phyloP scores from a whole-genome alignment of 2,888 invertebrate genomes.

The Xestia rhomboidea region DNA sequence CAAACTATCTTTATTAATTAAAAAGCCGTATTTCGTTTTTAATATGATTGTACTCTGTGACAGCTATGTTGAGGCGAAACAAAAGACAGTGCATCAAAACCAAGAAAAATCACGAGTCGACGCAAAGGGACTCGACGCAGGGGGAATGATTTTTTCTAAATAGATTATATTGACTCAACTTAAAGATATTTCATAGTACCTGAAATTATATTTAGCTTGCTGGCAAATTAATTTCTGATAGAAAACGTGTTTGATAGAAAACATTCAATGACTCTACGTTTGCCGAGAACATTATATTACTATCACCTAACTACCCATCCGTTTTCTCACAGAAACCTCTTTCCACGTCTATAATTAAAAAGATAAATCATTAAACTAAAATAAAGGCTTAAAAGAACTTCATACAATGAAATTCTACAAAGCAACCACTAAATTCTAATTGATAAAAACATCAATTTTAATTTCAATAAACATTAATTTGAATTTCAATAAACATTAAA shows the following conservation, averaged over 20 bases:
- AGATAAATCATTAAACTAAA: conserved; percentile 1
- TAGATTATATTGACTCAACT: not conserved
- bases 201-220: not conserved
- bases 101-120: no score
- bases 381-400: conserved; percentile 17
- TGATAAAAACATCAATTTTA: conserved; percentile 39
- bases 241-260: not conserved
- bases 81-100: no score
- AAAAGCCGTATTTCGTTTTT: no score
- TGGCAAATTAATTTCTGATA: not conserved
- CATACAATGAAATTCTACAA: conserved; percentile 22
- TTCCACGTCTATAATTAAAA: not conserved
- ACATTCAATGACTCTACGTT: not conserved
- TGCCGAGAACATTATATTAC: not conserved
- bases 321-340: conserved; percentile 21
- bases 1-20: no score
- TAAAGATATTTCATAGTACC: not conserved
- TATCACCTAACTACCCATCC: no score
- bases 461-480: conserved; percentile 40
- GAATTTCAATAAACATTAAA: conserved; percentile 50
- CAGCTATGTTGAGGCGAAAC: no score
- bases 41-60: no score
- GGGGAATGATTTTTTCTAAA: no score
- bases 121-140: no score
- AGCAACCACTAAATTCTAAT: conserved; percentile 32